A percentile compares a stretch with the other conserved stretches of the same genome.
These are phyloP conservation scores for Drosophila obscura DNA, from an alignment of 1,140 invertebrate species.

Conservation along the genomic window DNA sequence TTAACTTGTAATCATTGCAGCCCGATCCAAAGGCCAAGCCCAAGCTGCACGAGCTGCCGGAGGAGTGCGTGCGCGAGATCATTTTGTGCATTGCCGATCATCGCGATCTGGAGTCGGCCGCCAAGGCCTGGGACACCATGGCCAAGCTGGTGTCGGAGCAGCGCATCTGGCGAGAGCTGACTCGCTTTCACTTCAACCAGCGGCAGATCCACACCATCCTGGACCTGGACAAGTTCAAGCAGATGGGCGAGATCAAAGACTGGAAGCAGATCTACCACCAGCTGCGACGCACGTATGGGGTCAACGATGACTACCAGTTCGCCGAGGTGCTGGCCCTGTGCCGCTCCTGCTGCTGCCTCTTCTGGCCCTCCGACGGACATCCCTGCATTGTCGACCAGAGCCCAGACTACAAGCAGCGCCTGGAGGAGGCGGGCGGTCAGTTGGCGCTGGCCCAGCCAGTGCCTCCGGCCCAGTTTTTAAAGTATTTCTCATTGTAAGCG, in stretches of 20 bases:
- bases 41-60: constrained; percentile 94
- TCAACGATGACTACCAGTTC: constrained; percentile 94
- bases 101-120: constrained; percentile 90
- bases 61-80: constrained; percentile 96
- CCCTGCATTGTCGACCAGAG: constrained; percentile 94
- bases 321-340: constrained; percentile 97
- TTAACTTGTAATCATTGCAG: constrained; percentile 84
- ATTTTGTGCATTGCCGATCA: constrained; percentile 95
- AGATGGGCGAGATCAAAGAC: constrained; percentile 85
- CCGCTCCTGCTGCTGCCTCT: constrained; percentile 96
- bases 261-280: constrained; percentile 91
- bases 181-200: constrained; percentile 95
- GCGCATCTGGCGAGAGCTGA: constrained; percentile 95
- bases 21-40: constrained; percentile 92
- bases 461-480: constrained; percentile 94
- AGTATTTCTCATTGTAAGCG: constrained; percentile 93
- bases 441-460: constrained; percentile 92
- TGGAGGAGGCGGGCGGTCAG: constrained; percentile 91
- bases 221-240: constrained; percentile 85
- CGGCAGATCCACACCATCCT: constrained; percentile 91
- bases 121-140: constrained; percentile 88
- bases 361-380: constrained; percentile 97
- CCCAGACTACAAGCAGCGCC: constrained; percentile 90
- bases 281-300: constrained; percentile 92
- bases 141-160: constrained; percentile 93